phyloP scores from a whole-genome alignment of 2,113 vertebrate species.

The Vidua macroura region DNA sequence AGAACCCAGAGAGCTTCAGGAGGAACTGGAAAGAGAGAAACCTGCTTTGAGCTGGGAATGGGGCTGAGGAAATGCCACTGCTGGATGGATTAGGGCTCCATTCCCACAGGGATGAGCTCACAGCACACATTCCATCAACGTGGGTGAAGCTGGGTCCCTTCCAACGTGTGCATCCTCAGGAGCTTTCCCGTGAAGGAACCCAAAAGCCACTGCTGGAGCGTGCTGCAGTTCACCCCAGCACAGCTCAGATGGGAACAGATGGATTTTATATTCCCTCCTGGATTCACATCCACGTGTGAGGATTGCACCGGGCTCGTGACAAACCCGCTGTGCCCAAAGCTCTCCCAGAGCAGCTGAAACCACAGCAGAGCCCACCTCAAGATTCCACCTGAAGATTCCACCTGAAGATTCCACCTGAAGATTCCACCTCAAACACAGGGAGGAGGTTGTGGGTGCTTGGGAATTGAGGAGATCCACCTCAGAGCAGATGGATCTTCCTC shows the following conservation, averaged over 20 bases:
- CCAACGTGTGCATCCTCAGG: not conserved
- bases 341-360: not conserved
- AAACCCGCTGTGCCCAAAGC: not conserved
- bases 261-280: not conserved
- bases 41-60: not conserved
- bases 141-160: not conserved
- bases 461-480: not conserved
- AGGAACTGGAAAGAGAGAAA: not conserved
- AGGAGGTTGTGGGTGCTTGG: not conserved
- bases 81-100: not conserved
- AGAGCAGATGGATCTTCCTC: not conserved
- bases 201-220: not conserved
- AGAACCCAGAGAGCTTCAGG: not conserved
- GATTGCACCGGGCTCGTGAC: fast-evolving
- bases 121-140: not conserved
- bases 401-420: not conserved
- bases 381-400: not conserved
- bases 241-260: not conserved
- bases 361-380: fast-evolving
- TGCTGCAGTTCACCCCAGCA: not conserved
- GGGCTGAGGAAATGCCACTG: not conserved
- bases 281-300: not conserved
- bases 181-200: not conserved
- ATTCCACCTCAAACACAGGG: not conserved
- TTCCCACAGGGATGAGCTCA: not conserved